Evolutionary conservation across 2,113 vertebrate genomes (phyloP).

Genomic region (Lagopus muta): DNA sequence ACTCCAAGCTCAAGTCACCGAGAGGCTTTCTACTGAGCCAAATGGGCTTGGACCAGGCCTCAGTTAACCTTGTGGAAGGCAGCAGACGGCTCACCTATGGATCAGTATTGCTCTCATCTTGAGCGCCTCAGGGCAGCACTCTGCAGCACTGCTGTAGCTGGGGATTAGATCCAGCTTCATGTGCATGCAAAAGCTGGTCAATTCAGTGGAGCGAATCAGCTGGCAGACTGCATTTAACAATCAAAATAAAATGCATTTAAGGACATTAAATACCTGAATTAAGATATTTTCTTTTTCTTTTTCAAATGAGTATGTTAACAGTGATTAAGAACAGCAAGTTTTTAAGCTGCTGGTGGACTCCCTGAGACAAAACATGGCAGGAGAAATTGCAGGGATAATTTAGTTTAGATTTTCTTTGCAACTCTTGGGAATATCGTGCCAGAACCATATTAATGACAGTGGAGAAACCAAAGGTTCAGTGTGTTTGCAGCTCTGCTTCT

Average conservation of each 20-base stretch:
- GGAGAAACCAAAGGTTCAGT: background rate
- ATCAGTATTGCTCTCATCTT: background rate
- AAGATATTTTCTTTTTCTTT: background rate
- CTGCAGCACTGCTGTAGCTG: background rate
- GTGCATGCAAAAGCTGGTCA: background rate
- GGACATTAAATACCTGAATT: background rate
- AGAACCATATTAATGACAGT: background rate
- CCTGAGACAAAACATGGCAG: background rate
- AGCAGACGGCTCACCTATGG: background rate
- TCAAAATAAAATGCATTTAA: background rate
- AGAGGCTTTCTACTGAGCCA: background rate
- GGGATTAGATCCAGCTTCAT: background rate
- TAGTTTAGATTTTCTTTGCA: background rate
- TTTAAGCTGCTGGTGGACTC: background rate
- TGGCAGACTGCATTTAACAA: background rate
- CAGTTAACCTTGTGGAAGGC: background rate
- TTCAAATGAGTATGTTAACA: background rate
- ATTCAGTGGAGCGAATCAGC: background rate
- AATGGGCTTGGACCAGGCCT: background rate
- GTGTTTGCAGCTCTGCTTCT: background rate
- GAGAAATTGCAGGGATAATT: background rate
- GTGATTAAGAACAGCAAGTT: background rate
- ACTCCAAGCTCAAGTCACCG: background rate
- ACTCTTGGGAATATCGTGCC: background rate
- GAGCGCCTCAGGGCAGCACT: background rate